These are phyloP conservation scores for Muschampia plurimacula DNA, from an alignment of 2,888 invertebrate species.

Conservation along the genomic window DNA sequence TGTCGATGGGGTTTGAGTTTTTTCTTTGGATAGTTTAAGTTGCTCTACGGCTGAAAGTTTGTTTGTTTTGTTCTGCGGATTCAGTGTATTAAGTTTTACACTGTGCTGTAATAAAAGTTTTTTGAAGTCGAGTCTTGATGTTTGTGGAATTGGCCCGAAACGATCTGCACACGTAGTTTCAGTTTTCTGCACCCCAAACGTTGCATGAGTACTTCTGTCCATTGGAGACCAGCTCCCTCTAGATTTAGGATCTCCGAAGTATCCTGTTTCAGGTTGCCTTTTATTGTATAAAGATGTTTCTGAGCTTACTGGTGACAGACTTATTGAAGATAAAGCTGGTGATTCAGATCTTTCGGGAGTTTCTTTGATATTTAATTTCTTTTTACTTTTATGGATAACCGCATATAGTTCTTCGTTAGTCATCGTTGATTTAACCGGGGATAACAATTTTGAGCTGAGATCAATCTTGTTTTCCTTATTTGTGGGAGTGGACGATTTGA, in stretches of 20 bases:
- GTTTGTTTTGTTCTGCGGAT: conserved; percentile 83
- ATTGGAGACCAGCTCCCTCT: conserved; percentile 89
- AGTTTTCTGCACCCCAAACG: conserved; percentile 62
- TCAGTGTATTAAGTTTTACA: conserved; percentile 85
- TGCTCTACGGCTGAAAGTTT: conserved; percentile 93
- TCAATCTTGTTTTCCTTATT: conserved; percentile 80
- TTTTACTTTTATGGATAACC: conserved; percentile 91
- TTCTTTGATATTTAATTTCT: conserved; percentile 89
- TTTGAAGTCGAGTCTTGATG: conserved; percentile 94
- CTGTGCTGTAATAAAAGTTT: conserved; percentile 91
- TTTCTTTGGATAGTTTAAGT: conserved; percentile 88
- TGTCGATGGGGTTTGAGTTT: conserved; percentile 63
- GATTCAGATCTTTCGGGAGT: conserved; percentile 79
- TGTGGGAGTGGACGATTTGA: conserved; percentile 90
- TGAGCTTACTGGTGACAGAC: conserved; percentile 81
- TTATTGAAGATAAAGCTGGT: conserved; percentile 74
- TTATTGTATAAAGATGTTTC: conserved; percentile 76
- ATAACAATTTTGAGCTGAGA: conserved; percentile 82
- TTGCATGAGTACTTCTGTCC: conserved; percentile 56
- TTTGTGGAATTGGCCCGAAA: conserved; percentile 88
- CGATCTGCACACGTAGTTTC: conserved; percentile 87
- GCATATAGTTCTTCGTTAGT: conserved; percentile 92
- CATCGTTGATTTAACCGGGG: conserved; percentile 90
- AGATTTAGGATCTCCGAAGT: conserved; percentile 83
- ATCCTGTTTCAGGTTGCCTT: conserved; percentile 87